These are phyloP conservation scores for Lasioglossum albipes DNA, from an alignment of 1,140 invertebrate genomes.

Conservation along the genomic window DNA sequence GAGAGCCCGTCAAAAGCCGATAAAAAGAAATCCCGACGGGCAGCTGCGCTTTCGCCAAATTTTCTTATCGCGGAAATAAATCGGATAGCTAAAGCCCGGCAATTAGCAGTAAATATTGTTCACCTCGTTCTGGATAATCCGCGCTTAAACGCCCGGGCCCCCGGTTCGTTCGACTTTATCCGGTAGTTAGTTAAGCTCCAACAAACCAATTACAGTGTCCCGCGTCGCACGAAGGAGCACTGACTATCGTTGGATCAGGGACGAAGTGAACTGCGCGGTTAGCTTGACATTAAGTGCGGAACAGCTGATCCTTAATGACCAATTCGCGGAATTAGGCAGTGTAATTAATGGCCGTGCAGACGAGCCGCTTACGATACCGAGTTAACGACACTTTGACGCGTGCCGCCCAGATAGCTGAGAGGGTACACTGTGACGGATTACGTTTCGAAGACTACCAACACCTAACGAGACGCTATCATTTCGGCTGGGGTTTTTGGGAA, in stretches of 20 bases:
- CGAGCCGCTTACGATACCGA: constrained; percentile 21
- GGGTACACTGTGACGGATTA: too few species aligned
- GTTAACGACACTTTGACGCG: constrained; percentile 25
- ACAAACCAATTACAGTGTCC: constrained; percentile 64
- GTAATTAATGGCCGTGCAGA: constrained; percentile 43
- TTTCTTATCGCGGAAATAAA: constrained; percentile 51
- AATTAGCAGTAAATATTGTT: constrained; percentile 66
- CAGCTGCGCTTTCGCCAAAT: constrained; percentile 31
- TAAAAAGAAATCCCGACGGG: background rate
- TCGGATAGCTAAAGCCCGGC: constrained; percentile 46
- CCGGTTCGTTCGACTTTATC: constrained; percentile 62
- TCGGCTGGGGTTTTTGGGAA: too few species aligned
- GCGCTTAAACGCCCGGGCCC: constrained; percentile 49
- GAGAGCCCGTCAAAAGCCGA: background rate
- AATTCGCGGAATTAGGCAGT: constrained; percentile 52
- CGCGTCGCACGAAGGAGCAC: constrained; percentile 42
- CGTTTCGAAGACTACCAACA: background rate
- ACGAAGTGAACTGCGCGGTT: constrained; percentile 48
- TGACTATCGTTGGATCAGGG: constrained; percentile 55
- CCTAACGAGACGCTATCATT: too few species aligned
- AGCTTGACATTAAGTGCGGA: constrained; percentile 53
- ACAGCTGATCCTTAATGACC: constrained; percentile 57
- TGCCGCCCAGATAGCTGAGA: background rate
- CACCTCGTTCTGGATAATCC: constrained; percentile 57
- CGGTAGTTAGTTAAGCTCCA: constrained; percentile 64